Base-by-base conservation (phyloP, 2,888 invertebrate species). In the Octodonta nipae region DNA sequence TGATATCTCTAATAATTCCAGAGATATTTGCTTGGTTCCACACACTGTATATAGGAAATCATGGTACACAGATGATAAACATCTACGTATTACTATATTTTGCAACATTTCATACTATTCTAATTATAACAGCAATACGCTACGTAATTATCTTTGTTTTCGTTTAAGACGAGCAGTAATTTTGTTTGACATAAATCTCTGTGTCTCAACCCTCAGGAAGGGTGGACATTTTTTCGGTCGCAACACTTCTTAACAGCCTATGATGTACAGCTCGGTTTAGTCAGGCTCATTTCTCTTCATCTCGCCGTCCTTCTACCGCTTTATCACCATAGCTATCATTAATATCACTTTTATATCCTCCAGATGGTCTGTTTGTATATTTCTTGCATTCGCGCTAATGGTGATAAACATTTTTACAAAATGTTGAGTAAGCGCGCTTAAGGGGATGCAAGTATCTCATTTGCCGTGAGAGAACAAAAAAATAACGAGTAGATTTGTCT, bases 321-420 rank as follows among this genome's bases (percentile, higher is more conserved):
- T 55, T 56, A 58, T 58, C 57, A 56, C 54, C 54, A 48, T 48
- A 43, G 52, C 52, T 48, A 60, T 61, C 61, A 61, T 62, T 62
- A 62, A 62, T 62, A 60, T 62, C 61, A 62, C 61, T 62, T 62
- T 61, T 61, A 60, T 60, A 58, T 59, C 56, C 59, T 59, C 59
- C 49, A 59, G 58, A 58, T 59, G 54, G 56, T 51, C 54, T 55
- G 49, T 55, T 57, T 61, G 56, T 58, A 56, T 56, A 56, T 57
- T 58, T 56, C 55, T 52, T 58, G 54, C 56, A 56, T 55, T n/a
- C 52, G 51, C 47, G 47, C 55, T 62, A 62, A 62, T 62, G 60
- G 60, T 60, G 60, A 62, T 61, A 62, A 61, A 62, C 62, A 61
- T 61, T 56, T n/a, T 57, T 60, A 54, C 55, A 59, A 54, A 54